Base-by-base conservation (phyloP, 2,888 invertebrate species). In the Megamerina dolium region DNA sequence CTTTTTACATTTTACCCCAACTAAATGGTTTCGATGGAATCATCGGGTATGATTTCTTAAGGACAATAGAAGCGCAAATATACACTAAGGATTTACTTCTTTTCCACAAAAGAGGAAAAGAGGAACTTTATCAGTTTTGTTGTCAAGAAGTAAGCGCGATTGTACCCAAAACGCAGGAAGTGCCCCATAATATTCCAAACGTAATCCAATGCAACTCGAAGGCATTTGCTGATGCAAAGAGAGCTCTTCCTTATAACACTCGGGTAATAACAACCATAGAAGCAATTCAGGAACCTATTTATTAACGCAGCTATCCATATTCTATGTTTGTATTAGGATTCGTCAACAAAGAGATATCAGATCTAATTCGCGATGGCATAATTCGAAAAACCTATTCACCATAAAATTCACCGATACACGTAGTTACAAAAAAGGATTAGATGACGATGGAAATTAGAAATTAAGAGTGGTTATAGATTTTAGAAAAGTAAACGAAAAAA, bases 221-320 rank as follows among this genome's bases (percentile, higher is more conserved):
- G 9, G 20, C 32, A 5, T 44, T 47, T 31, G 40, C 46, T 10
- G 20, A 19, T 26, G 35, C 46, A 10, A 18, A 46, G 3, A 40
- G 41, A 31, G 30, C 48, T 5, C 34, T 48, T 4, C 36, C 48
- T 14, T 47, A 31, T 31, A 47, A 46, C 14, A 43, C 46, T 1
- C 37, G 35, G 12, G 37, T 37, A 16, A 12, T 26, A 17, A 27
- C 37, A 26, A 27, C 37, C 14, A 37, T 37, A 37, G 26, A 37
- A 12, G 27, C 29, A 37, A 37, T 23, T 5, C 26, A 27, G 2
- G 4, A 13, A 17, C 37, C 37, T 9, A 37, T 37, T 4, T 27
- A 37, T 12, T 26, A 23, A 17, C 23, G 37, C 5, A n/a, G 12
- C 10, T 37, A 26, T 17, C 37, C 37, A 12, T 37, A 37, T 26